phyloP scores from a whole-genome alignment of 2,888 invertebrate species.

The Morinoia aosen region DNA sequence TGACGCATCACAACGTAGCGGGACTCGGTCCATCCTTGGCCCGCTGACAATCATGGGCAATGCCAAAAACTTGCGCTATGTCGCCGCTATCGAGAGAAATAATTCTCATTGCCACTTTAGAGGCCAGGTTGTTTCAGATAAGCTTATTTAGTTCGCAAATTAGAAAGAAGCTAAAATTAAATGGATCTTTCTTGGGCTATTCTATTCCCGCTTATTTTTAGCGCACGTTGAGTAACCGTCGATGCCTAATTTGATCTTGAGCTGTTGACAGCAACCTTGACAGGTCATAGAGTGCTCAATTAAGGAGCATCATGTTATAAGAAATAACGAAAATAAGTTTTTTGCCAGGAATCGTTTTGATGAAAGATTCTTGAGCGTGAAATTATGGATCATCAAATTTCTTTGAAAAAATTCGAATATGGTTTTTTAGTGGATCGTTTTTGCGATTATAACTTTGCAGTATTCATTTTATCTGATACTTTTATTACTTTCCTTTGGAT shows the following conservation, averaged over 20 bases:
- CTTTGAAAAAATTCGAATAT: not conserved
- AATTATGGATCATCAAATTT: no score
- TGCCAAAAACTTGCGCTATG: conserved; percentile 26
- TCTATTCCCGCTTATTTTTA: not conserved
- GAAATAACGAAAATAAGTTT: not conserved
- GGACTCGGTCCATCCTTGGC: not conserved
- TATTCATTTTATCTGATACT: not conserved
- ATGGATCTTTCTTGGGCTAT: not conserved
- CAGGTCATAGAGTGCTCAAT: not conserved
- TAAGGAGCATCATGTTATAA: not conserved
- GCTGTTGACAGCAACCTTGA: not conserved
- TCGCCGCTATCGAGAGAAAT: not conserved
- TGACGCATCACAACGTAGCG: not conserved
- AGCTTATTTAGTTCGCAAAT: not conserved
- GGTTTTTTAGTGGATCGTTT: not conserved
- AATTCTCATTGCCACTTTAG: not conserved
- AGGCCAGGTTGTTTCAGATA: conserved; percentile 18
- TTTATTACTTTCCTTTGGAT: not conserved
- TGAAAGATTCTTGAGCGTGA: no score
- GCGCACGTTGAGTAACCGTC: not conserved
- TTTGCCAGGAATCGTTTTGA: no score
- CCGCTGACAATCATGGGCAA: not conserved
- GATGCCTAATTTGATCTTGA: not conserved
- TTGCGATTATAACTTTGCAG: not conserved
- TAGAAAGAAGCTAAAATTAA: not conserved